Percentiles rank a stretch among this genome's conserved stretches.
These are phyloP conservation scores for Toxotes jaculatrix DNA, from an alignment of 2,113 vertebrate genomes.

Conservation along the genomic window DNA sequence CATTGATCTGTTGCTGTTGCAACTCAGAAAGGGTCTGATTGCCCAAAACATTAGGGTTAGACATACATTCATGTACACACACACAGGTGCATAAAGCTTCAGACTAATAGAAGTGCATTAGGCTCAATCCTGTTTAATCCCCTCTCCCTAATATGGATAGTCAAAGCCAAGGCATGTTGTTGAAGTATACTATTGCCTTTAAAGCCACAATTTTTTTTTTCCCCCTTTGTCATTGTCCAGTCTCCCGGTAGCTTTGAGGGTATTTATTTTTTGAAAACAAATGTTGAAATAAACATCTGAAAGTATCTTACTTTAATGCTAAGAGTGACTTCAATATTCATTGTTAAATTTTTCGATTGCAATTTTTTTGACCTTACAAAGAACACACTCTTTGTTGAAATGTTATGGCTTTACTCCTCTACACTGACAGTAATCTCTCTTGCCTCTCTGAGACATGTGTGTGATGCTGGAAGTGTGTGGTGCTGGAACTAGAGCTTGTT, in stretches of 20 bases:
- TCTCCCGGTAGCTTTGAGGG: constrained; percentile 5
- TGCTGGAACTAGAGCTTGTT: constrained; percentile 36
- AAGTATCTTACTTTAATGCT: neutral
- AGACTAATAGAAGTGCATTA: constrained; percentile 44
- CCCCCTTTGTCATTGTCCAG: neutral
- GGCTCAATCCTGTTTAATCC: constrained; percentile 60
- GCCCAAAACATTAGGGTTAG: constrained; percentile 62
- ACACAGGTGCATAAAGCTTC: constrained; percentile 46
- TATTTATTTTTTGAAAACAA: constrained; percentile 17
- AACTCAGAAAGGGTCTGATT: constrained; percentile 53
- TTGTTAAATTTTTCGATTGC: constrained; percentile 12
- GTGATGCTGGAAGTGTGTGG: constrained; percentile 34
- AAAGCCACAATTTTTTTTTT: constrained; percentile 41
- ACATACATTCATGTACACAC: constrained; percentile 3
- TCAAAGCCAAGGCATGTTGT: constrained; percentile 43
- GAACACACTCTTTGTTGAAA: constrained; percentile 13
- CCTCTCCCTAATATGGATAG: constrained; percentile 20
- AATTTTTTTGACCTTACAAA: constrained; percentile 13
- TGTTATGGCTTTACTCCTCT: neutral
- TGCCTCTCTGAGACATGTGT: constrained; percentile 13
- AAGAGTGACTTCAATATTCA: neutral
- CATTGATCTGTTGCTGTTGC: constrained; percentile 64
- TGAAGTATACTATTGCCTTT: constrained; percentile 39
- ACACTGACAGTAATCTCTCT: constrained; percentile 14
- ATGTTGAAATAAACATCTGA: constrained; percentile 10